Evolutionary conservation across 2,888 invertebrate genomes (phyloP).

Genomic region (Pocota personata): DNA sequence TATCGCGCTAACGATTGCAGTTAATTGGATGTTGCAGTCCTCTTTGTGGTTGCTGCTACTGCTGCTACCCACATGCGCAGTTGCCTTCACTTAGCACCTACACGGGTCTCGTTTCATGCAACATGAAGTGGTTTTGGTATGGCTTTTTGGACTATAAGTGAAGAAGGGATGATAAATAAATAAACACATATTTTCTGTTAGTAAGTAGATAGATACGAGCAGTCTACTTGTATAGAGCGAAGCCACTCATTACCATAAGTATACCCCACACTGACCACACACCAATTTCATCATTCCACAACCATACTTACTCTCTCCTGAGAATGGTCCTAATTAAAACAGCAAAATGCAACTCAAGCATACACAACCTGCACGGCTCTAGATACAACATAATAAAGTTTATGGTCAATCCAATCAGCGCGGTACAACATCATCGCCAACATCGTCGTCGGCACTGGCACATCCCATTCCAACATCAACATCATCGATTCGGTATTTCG

Average conservation of each 20-base stretch:
- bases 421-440: background rate
- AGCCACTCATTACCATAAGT: background rate
- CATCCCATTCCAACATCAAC: background rate
- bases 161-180: background rate
- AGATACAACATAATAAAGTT: conserved; percentile 23
- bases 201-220: too few species aligned
- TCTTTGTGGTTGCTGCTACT: background rate
- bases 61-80: conserved; percentile 27
- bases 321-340: conserved; percentile 39
- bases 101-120: conserved; percentile 4
- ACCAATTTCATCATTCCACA: background rate
- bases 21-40: conserved; percentile 53
- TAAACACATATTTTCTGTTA: background rate
- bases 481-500: conserved; percentile 56
- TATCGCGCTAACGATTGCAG: conserved; percentile 48
- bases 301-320: conserved; percentile 11
- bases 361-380: background rate
- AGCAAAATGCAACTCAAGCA: background rate
- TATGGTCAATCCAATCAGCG: conserved; percentile 19
- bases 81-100: conserved; percentile 37
- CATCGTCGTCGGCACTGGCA: background rate
- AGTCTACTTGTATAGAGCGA: too few species aligned
- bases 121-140: background rate
- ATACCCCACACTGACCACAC: conserved; percentile 1
- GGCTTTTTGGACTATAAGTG: background rate